These are phyloP conservation scores for Drosophila birchii DNA, from an alignment of 2,888 invertebrate genomes.

Conservation along the genomic window DNA sequence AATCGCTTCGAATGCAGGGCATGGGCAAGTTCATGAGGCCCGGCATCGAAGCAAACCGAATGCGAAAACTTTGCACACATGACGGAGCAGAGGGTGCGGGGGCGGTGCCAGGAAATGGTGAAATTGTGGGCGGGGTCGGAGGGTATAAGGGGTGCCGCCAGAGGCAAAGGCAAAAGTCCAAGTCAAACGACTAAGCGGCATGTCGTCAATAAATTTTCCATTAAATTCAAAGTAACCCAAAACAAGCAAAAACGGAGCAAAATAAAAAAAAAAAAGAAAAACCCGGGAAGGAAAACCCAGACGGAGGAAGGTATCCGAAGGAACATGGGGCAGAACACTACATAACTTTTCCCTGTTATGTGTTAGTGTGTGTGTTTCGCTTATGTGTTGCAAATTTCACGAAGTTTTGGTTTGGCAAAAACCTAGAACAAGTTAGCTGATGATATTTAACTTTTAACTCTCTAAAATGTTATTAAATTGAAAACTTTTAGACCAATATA, in stretches of 20 bases:
- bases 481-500: background rate
- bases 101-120: conserved; percentile 14
- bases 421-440: background rate
- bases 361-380: conserved; percentile 19
- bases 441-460: too few species aligned
- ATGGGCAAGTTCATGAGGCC: conserved; percentile 63
- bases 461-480: too few species aligned
- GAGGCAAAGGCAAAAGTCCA: conserved; percentile 72
- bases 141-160: conserved; percentile 10
- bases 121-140: conserved; percentile 24
- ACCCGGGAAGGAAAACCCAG: conserved; percentile 30
- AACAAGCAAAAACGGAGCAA: conserved; percentile 51
- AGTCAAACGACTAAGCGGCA: conserved; percentile 79
- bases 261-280: conserved; percentile 19
- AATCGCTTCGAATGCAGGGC: conserved; percentile 51
- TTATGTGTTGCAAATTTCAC: conserved; percentile 6
- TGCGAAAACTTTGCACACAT: conserved; percentile 69
- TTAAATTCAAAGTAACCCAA: conserved; percentile 78
- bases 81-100: conserved; percentile 54
- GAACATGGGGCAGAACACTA: conserved; percentile 67
- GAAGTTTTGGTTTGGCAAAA: background rate
- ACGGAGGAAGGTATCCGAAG: conserved; percentile 63
- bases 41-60: conserved; percentile 55
- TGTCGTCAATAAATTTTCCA: conserved; percentile 83
- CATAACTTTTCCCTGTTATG: conserved; percentile 66